Evolutionary conservation across 1,140 invertebrate genomes (phyloP).

Genomic region (Drosophila truncata): DNA sequence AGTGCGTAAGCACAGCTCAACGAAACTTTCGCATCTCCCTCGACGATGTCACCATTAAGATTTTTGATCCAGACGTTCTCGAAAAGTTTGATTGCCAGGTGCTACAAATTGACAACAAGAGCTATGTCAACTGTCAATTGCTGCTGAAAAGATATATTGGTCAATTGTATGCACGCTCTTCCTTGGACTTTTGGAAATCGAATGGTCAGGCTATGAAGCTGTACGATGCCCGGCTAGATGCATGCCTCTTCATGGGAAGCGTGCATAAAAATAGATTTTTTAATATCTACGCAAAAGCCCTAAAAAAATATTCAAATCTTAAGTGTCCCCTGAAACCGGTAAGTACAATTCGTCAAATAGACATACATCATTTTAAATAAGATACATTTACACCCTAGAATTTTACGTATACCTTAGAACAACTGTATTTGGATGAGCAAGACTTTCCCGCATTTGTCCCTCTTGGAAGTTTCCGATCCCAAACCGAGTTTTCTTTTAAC

Average conservation of each 20-base stretch:
- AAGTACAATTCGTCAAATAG: background rate
- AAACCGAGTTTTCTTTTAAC: conserved; percentile 24
- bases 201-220: conserved; percentile 33
- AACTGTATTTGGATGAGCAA: conserved; percentile 29
- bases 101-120: conserved; percentile 39
- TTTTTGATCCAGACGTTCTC: conserved; percentile 21
- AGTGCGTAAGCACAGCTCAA: conserved; percentile 2
- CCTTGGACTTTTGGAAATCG: conserved; percentile 30
- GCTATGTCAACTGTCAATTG: conserved; percentile 33
- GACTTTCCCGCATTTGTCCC: conserved; percentile 51
- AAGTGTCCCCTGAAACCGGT: conserved; percentile 58
- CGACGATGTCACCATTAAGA: conserved; percentile 29
- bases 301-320: conserved; percentile 11
- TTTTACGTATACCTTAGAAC: conserved; percentile 23
- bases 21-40: conserved; percentile 40
- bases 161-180: conserved; percentile 1
- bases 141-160: conserved; percentile 23
- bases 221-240: conserved; percentile 23
- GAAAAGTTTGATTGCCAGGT: conserved; percentile 25
- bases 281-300: conserved; percentile 22
- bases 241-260: conserved; percentile 38
- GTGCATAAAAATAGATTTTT: conserved; percentile 45
- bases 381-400: conserved; percentile 9
- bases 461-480: conserved; percentile 13
- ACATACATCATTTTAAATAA: background rate